Base-by-base conservation (phyloP, 2,888 invertebrate genomes). In the Halocaridina rubra region DNA sequence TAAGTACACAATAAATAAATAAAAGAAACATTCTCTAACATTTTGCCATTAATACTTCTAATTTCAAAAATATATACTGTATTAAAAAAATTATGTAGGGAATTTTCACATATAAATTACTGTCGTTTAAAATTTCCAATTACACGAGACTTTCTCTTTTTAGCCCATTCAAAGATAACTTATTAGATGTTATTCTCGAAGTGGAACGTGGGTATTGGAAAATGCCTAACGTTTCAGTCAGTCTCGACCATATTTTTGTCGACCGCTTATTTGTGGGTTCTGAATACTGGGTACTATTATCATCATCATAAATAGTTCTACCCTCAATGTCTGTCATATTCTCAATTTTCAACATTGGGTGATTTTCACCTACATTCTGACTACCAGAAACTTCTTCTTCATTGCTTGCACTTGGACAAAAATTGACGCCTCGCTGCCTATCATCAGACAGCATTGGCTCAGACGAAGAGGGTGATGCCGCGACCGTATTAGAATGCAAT, bases 371-470 rank as follows among this genome's bases (percentile, higher is more conserved):
- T 8, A 53, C 46, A 61, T 67, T 77, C 10, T 84, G 78, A n/a
- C 32, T 53, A n/a, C 19, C 13, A 29, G 39, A 19, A 32, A 61
- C 46, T 27, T 74, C 67, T 8, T 80, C 74, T 16, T 74, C 72
- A 0, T 29, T 61, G 7, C 57, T 27, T 4, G 81, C 76, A 29
- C 61, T 67, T 8, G 79, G 75, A 29, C 87, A 74, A 39, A 85
- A 87, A 53, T 87, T 87, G n/a, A 87, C 87, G 16, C 78, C 81
- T 16, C 79, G 80, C 5, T 74, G 72, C 24, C 16, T 75, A 30
- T 85, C 87, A 24, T 87, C 87, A 1, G 81, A 79, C 16, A 85
- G 72, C 13, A 79, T 80, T 24, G 87, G 85, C 13, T 85, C 87
- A 0, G 80, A 84, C 4, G 80, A 82, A 13, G 80, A 81, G 2